A percentile compares a stretch with the other conserved stretches of the same genome.
phyloP scores from a whole-genome alignment of 2,888 invertebrate genomes.

The Lissonota sp. region DNA sequence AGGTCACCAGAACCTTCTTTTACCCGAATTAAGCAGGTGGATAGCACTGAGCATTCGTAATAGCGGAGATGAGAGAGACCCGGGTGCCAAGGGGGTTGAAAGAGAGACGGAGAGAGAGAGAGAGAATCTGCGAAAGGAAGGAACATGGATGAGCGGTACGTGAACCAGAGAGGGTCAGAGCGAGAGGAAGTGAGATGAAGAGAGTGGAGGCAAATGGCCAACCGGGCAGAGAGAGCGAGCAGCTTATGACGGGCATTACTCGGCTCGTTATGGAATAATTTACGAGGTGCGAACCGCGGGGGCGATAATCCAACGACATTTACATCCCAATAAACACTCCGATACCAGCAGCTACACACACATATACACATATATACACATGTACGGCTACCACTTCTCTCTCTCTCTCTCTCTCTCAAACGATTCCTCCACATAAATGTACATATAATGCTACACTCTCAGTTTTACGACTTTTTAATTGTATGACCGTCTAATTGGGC shows the following conservation, averaged over 20 bases:
- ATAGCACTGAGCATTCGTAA: conserved; percentile 75
- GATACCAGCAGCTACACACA: conserved; percentile 71
- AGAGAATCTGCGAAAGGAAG: conserved; percentile 32
- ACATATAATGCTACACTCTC: conserved; percentile 58
- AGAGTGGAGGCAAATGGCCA: conserved; percentile 74
- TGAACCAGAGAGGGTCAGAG: conserved; percentile 53
- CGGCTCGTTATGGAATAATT: conserved; percentile 83
- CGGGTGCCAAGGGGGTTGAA: background rate
- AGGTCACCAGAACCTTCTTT: conserved; percentile 27
- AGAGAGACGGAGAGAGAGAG: conserved; percentile 16
- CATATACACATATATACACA: conserved; percentile 32
- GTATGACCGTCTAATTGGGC: conserved; percentile 80
- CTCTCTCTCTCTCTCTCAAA: conserved; percentile 12
- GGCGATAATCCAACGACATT: conserved; percentile 84
- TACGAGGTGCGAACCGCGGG: conserved; percentile 83
- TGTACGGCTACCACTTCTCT: conserved; percentile 25
- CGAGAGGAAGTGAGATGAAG: conserved; percentile 52
- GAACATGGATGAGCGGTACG: conserved; percentile 48
- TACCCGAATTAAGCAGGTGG: conserved; percentile 66
- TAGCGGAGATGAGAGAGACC: conserved; percentile 61
- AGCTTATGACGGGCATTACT: conserved; percentile 83
- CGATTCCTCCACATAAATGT: conserved; percentile 11
- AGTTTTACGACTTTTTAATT: conserved; percentile 83
- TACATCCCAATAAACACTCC: conserved; percentile 84
- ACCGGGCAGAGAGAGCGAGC: conserved; percentile 77